Percentiles rank a stretch among this genome's conserved stretches.
Evolutionary conservation across 2,888 invertebrate genomes (phyloP).

Genomic region (Brachyopa scutellaris): DNA sequence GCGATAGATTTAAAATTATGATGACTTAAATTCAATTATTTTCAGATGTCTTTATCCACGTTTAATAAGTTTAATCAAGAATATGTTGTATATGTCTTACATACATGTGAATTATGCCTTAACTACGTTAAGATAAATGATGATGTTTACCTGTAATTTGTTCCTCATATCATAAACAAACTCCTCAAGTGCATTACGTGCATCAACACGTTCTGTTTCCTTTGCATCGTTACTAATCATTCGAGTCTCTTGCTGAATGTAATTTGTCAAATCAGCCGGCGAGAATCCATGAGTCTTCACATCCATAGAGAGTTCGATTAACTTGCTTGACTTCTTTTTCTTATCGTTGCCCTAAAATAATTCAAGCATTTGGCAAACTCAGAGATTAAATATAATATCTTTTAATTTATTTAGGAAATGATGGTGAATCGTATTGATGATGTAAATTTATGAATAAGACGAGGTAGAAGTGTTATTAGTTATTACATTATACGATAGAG

Average conservation of each 20-base stretch:
- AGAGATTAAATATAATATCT: neutral
- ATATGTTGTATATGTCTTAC: too few relatives aligned
- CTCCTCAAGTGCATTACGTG: conserved; percentile 98
- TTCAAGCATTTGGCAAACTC: neutral
- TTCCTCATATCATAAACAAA: conserved; percentile 98
- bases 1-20: too few relatives aligned
- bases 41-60: too few relatives aligned
- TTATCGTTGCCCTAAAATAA: conserved; percentile 83
- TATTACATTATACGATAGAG: neutral
- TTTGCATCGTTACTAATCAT: conserved; percentile 93
- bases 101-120: too few relatives aligned
- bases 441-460: conserved; percentile 23
- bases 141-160: conserved; percentile 85
- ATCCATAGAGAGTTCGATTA: conserved; percentile 92
- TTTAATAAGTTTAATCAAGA: too few relatives aligned
- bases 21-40: too few relatives aligned
- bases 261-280: conserved; percentile 87
- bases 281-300: conserved; percentile 88
- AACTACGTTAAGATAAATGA: too few relatives aligned
- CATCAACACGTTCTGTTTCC: conserved; percentile 97
- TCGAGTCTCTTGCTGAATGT: conserved; percentile 91
- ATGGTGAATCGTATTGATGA: conserved; percentile 28
- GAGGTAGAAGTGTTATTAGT: neutral
- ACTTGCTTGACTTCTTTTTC: conserved; percentile 91
- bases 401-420: conserved; percentile 28